phyloP scores from a whole-genome alignment of 2,113 vertebrate species.

The Pica pica region DNA sequence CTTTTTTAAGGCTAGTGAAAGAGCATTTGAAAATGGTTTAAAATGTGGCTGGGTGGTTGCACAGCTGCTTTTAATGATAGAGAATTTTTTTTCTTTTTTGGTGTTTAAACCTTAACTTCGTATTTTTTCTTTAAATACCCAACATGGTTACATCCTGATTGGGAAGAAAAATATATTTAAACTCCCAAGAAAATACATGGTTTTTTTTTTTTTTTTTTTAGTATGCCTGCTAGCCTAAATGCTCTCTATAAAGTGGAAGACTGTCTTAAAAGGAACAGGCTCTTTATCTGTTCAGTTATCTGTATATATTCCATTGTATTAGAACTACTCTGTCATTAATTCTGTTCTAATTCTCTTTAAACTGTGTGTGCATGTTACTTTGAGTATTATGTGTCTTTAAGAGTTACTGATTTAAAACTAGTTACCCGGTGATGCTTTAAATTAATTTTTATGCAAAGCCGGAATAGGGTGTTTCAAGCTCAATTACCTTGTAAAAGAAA shows the following conservation, averaged over 20 bases:
- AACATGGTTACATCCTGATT: background rate
- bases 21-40: background rate
- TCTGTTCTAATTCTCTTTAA: background rate
- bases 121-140: background rate
- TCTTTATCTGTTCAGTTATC: background rate
- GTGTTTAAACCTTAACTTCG: background rate
- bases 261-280: background rate
- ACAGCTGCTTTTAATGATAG: background rate
- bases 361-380: background rate
- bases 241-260: background rate
- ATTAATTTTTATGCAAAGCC: background rate
- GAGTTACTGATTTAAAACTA: background rate
- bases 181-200: background rate
- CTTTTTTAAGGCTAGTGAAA: background rate
- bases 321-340: background rate
- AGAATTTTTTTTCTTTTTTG: background rate
- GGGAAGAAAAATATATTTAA: background rate
- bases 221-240: background rate
- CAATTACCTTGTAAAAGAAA: background rate
- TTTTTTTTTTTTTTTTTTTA: too few species aligned
- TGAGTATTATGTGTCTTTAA: background rate
- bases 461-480: background rate
- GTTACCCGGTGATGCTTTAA: background rate
- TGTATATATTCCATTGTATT: background rate
- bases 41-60: background rate